Percentiles rank a stretch among this genome's conserved stretches.
Evolutionary conservation across 2,888 invertebrate species (phyloP).

Genomic region (Epistrophella euchroma): DNA sequence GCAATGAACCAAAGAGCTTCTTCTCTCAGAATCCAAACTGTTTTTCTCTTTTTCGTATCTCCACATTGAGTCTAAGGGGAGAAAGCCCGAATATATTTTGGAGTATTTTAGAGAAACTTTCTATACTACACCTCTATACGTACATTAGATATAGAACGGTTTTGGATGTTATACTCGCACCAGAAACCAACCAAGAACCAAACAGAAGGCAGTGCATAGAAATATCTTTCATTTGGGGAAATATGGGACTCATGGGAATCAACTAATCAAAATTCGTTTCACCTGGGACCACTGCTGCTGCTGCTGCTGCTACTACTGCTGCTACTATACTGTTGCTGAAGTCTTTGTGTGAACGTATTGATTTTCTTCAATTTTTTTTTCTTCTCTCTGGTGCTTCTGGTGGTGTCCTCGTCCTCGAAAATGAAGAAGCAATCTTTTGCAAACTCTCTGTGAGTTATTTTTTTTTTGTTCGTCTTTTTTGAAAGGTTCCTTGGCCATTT

Average conservation of each 20-base stretch:
- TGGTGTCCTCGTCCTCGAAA: slow-evolving; percentile 47
- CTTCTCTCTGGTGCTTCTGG: slow-evolving; percentile 51
- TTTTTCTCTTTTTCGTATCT: slow-evolving; percentile 47
- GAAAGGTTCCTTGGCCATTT: slow-evolving; percentile 56
- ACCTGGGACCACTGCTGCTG: slow-evolving; percentile 80
- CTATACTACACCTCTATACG: slow-evolving; percentile 26
- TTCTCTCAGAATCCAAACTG: background rate
- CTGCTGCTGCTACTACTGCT: slow-evolving; percentile 42
- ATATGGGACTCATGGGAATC: slow-evolving; percentile 83
- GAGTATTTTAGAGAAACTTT: slow-evolving; percentile 39
- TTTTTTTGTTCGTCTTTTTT: slow-evolving; percentile 6
- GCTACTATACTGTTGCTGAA: slow-evolving; percentile 43
- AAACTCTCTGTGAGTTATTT: slow-evolving; percentile 19
- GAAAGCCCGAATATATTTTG: slow-evolving; percentile 45
- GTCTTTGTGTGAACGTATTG: slow-evolving; percentile 78
- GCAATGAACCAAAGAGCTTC: slow-evolving; percentile 57
- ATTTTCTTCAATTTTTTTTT: slow-evolving; percentile 77
- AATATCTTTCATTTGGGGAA: slow-evolving; percentile 79
- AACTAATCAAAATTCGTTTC: slow-evolving; percentile 84
- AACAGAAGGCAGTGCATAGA: slow-evolving; percentile 74
- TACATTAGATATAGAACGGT: background rate
- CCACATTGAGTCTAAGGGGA: slow-evolving; percentile 20
- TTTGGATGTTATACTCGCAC: slow-evolving; percentile 66
- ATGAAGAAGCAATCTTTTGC: slow-evolving; percentile 59
- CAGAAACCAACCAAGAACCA: slow-evolving; percentile 54